phyloP scores from a whole-genome alignment of 2,888 invertebrate species.

The Mesorhabditis spiculigera region DNA sequence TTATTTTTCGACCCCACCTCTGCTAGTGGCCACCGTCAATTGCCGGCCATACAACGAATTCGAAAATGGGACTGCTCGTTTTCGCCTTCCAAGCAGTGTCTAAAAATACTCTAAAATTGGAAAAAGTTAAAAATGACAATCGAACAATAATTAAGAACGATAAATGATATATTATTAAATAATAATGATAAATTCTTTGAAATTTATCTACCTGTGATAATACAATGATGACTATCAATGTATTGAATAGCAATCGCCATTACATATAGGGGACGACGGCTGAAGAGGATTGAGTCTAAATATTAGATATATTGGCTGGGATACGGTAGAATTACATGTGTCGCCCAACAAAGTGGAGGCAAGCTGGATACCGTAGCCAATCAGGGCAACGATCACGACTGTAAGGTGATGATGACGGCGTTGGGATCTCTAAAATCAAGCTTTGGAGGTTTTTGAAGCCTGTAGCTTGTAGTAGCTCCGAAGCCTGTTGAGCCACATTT shows the following conservation, averaged over 20 bases:
- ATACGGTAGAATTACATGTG: not conserved
- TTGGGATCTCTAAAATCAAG: not conserved
- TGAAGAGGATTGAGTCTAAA: slow-evolving; percentile 1
- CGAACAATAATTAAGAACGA: no score
- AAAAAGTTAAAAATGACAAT: no score
- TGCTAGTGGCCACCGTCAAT: not conserved
- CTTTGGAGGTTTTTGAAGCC: no score
- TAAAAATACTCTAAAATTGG: no score
- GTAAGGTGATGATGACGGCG: not conserved
- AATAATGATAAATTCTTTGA: no score
- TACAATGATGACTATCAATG: not conserved
- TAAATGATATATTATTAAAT: no score
- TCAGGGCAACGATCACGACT: not conserved
- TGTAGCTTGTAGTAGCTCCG: no score
- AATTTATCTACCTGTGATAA: not conserved
- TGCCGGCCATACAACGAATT: not conserved
- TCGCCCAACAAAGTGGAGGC: not conserved
- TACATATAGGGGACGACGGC: not conserved
- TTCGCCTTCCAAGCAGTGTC: not conserved
- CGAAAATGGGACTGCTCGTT: slow-evolving; percentile 1
- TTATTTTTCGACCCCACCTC: not conserved
- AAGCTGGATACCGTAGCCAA: not conserved
- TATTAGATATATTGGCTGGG: no score
- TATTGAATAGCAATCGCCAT: slow-evolving; percentile 1
- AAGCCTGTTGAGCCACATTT: no score